phyloP scores from a whole-genome alignment of 2,797 vertebrate species.

The Chanos chanos region DNA sequence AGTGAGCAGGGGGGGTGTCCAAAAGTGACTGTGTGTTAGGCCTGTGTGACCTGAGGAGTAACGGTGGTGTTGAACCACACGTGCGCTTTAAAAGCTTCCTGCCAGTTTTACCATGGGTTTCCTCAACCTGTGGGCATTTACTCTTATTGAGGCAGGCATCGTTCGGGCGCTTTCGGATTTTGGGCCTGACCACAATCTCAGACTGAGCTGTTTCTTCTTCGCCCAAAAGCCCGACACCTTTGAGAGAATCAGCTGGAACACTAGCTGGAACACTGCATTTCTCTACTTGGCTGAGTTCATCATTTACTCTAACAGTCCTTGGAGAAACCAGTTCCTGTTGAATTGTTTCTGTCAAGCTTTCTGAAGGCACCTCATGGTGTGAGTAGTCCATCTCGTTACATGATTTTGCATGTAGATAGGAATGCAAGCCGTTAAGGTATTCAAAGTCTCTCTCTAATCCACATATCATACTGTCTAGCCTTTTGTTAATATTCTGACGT shows the following conservation, averaged over 20 bases:
- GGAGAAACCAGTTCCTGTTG: slow-evolving; percentile 25
- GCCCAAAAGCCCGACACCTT: slow-evolving; percentile 24
- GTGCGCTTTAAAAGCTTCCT: slow-evolving; percentile 34
- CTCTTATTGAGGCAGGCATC: slow-evolving; percentile 50
- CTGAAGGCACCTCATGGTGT: slow-evolving; percentile 39
- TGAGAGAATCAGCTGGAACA: slow-evolving; percentile 22
- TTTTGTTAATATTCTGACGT: slow-evolving; percentile 49
- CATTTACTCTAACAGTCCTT: slow-evolving; percentile 34
- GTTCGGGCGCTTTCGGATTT: slow-evolving; percentile 67
- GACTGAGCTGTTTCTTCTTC: slow-evolving; percentile 47
- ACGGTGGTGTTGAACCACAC: slow-evolving; percentile 36
- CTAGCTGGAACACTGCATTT: slow-evolving; percentile 21
- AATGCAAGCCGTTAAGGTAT: slow-evolving; percentile 43
- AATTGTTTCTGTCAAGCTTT: slow-evolving; percentile 27
- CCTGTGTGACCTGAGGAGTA: slow-evolving; percentile 28
- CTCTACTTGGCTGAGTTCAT: slow-evolving; percentile 37
- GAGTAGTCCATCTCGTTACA: slow-evolving; percentile 48
- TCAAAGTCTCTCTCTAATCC: slow-evolving; percentile 55
- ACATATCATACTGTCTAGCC: slow-evolving; percentile 49
- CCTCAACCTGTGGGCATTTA: slow-evolving; percentile 33
- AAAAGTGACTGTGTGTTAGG: slow-evolving; percentile 33
- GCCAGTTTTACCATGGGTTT: background rate
- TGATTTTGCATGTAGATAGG: slow-evolving; percentile 41
- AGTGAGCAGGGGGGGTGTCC: slow-evolving; percentile 14
- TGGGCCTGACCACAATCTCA: slow-evolving; percentile 79